Percentiles rank a stretch among this genome's conserved stretches.
Conservation (phyloP, 2,888 invertebrate genomes). For the Dione vanillae region DNA sequence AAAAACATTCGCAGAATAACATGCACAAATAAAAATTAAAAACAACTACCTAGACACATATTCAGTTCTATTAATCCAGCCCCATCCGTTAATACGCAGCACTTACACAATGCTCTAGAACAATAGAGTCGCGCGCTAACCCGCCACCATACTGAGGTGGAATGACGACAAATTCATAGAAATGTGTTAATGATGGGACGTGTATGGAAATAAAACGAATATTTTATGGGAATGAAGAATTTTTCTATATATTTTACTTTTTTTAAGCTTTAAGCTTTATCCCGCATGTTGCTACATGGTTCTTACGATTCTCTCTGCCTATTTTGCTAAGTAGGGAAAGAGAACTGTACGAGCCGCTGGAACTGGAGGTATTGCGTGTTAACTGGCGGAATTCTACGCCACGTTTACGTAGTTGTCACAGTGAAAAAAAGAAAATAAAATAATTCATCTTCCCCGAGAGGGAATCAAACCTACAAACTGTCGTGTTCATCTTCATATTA, state of each 20-base stretch:
- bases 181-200: conserved; percentile 26
- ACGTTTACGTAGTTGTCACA: too few species aligned
- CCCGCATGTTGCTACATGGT: too few species aligned
- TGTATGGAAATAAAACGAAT: background rate
- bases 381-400: too few species aligned
- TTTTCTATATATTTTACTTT: background rate
- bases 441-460: too few species aligned
- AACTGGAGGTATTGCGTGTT: too few species aligned
- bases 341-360: too few species aligned
- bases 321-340: too few species aligned
- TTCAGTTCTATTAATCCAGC: conserved; percentile 27
- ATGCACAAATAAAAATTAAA: background rate
- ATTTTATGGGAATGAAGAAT: background rate
- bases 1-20: background rate
- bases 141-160: conserved; percentile 21
- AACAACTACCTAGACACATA: background rate
- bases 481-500: too few species aligned
- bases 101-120: conserved; percentile 24
- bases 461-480: too few species aligned
- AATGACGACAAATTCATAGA: conserved; percentile 3
- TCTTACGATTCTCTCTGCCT: background rate
- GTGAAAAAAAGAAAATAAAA: too few species aligned
- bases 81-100: conserved; percentile 35
- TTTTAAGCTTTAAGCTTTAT: background rate
- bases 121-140: conserved; percentile 29